Evolutionary conservation across 2,888 invertebrate genomes (phyloP).

Genomic region (Andrena dorsata): DNA sequence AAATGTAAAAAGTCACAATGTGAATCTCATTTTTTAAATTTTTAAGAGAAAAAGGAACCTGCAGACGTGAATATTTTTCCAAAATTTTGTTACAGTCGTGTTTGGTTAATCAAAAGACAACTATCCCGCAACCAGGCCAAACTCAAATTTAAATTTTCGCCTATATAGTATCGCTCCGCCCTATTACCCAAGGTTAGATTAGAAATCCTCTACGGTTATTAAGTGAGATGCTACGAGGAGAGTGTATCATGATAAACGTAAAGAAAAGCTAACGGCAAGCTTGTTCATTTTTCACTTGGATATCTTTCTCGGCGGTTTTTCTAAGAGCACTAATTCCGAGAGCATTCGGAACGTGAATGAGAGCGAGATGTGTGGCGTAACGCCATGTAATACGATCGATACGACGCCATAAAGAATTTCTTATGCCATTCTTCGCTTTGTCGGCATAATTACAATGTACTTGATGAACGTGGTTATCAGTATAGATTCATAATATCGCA

Average conservation of each 20-base stretch:
- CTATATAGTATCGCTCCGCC: too few relatives aligned
- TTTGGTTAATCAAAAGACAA: too few relatives aligned
- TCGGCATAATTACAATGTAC: conserved; percentile 29
- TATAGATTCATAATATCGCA: conserved; percentile 24
- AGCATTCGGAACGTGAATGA: conserved; percentile 15
- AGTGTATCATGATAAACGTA: conserved; percentile 19
- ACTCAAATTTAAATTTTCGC: too few relatives aligned
- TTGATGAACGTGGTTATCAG: conserved; percentile 20
- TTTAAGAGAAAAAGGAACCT: too few relatives aligned
- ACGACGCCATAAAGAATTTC: conserved; percentile 37
- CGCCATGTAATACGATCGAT: conserved; percentile 35
- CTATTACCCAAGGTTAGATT: conserved; percentile 50
- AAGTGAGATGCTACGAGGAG: conserved; percentile 25
- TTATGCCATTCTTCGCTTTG: conserved; percentile 36
- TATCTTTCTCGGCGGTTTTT: conserved; percentile 23
- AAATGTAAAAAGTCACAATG: too few relatives aligned
- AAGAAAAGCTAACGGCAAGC: background rate
- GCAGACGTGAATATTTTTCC: too few relatives aligned
- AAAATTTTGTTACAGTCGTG: too few relatives aligned
- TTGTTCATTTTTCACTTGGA: conserved; percentile 4
- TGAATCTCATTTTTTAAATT: too few relatives aligned
- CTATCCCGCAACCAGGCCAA: too few relatives aligned
- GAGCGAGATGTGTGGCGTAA: conserved; percentile 27
- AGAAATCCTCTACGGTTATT: conserved; percentile 39
- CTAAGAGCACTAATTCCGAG: conserved; percentile 12